Conservation (phyloP, 2,888 invertebrate genomes). For the Ryuthela nishihirai region DNA sequence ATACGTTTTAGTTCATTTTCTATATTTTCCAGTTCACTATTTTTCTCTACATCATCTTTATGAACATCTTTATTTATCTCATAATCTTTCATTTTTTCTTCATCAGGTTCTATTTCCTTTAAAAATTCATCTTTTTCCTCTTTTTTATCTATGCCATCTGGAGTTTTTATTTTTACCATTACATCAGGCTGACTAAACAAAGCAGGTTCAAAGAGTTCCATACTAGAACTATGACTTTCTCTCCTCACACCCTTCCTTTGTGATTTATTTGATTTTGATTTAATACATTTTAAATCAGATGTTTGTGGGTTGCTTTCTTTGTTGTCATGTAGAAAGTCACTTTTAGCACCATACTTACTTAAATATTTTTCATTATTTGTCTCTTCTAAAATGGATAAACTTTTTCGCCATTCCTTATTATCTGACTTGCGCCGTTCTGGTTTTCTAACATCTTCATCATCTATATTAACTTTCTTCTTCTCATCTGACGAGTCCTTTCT, state of each 20-base stretch:
- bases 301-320: neutral
- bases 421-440: too few relatives aligned
- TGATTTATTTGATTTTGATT: slow-evolving; percentile 1
- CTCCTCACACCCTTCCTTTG: slow-evolving; percentile 2
- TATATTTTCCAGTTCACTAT: neutral
- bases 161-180: slow-evolving; percentile 25
- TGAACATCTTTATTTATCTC: neutral
- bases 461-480: neutral
- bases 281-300: neutral
- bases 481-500: neutral
- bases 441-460: neutral
- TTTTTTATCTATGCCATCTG: slow-evolving; percentile 1
- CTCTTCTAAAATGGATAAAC: too few relatives aligned
- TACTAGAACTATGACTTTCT: slow-evolving; percentile 1
- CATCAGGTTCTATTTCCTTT: neutral
- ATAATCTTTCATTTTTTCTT: neutral
- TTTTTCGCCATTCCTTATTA: too few relatives aligned
- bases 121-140: neutral
- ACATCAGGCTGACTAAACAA: slow-evolving; percentile 75
- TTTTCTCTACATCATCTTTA: neutral
- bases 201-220: slow-evolving; percentile 56
- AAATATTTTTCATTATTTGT: too few relatives aligned
- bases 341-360: too few relatives aligned
- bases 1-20: too few relatives aligned
- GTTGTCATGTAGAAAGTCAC: neutral